Evolutionary conservation across 2,113 vertebrate genomes (phyloP), one percentile per base, ranked within the genome.

Genomic region (Pelecanoides urinatrix): DNA sequence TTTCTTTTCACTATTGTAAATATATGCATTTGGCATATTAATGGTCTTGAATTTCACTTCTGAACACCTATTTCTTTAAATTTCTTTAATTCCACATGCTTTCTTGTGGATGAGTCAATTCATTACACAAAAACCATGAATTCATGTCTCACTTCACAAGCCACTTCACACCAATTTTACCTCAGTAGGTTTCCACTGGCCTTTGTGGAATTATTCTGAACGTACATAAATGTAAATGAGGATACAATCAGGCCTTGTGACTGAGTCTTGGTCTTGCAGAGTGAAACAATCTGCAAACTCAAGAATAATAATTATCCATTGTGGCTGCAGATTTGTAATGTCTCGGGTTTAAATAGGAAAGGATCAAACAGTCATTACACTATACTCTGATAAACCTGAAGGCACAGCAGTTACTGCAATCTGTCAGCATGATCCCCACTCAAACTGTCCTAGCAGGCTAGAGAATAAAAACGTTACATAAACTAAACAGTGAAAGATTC

Each of bases 341-440:
- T 88, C 56, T 95, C 22, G 23, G 84, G 76, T 91, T 96, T 90
- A 81, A 95, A 45, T 11, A 81, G 29, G 40, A 94, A 63, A 84
- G 29, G 12, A 75, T 90, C 76, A 76, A 78, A 86, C 36, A 75
- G 70, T 63, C 59, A 25, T 58, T 86, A 45, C 40, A 47, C 75
- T 92, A 66, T 49, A 88, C 36, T 91, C 32, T 16, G 65, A 88
- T 88, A 91, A 91, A 96, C 86, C 45, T 91, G 80, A 93, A 89
- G 78, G 63, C 56, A 79, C 47, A 83, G 75, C 85, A 73, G 59
- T 92, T 96, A 88, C 13, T 96, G 70, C 44, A 68, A 86, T 97
- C 58, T 95, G 73, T 87, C 55, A 93, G 45, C 76, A 7, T 90
- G 90, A 95, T 94, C 72, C 76, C 83, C 92, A 96, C 74, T 94